phyloP scores from a whole-genome alignment of 2,888 invertebrate species.

The Cyclophora punctaria region DNA sequence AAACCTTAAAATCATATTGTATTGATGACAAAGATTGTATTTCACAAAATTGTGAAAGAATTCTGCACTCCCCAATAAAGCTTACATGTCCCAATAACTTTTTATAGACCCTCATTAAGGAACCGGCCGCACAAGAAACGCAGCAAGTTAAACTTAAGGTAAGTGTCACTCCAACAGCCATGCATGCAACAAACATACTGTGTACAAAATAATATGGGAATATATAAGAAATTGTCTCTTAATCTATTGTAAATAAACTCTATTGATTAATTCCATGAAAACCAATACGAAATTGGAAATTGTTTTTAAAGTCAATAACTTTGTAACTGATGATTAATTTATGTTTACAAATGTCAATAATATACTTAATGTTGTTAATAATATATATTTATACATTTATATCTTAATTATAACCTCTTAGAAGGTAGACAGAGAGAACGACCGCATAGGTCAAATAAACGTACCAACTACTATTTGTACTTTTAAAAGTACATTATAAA shows the following conservation, averaged over 20 bases:
- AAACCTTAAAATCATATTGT: no score
- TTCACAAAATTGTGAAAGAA: no score
- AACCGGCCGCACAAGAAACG: slow-evolving; percentile 47
- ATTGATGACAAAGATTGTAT: no score
- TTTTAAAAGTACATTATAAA: no score
- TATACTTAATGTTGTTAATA: slow-evolving; percentile 6
- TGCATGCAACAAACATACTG: slow-evolving; percentile 11
- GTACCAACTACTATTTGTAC: no score
- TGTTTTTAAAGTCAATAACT: slow-evolving; percentile 48
- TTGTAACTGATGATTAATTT: slow-evolving; percentile 17
- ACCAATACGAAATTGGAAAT: slow-evolving; percentile 29
- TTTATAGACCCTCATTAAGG: slow-evolving; percentile 57
- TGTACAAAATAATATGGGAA: slow-evolving; percentile 10
- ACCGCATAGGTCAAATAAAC: no score
- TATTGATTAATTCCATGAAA: slow-evolving; percentile 31
- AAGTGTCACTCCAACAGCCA: slow-evolving; percentile 32
- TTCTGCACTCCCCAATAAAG: no score
- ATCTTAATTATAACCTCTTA: no score
- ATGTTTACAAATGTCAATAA: slow-evolving; percentile 4
- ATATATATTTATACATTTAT: slow-evolving; percentile 19
- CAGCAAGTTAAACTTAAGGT: slow-evolving; percentile 65
- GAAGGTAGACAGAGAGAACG: no score
- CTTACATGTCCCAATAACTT: slow-evolving; percentile 25
- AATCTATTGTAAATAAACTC: slow-evolving; percentile 35
- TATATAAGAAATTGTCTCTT: slow-evolving; percentile 11